Percentiles rank a stretch among this genome's conserved stretches.
These are phyloP conservation scores for Cabera pusaria DNA, from an alignment of 2,888 invertebrate genomes.

Conservation along the genomic window DNA sequence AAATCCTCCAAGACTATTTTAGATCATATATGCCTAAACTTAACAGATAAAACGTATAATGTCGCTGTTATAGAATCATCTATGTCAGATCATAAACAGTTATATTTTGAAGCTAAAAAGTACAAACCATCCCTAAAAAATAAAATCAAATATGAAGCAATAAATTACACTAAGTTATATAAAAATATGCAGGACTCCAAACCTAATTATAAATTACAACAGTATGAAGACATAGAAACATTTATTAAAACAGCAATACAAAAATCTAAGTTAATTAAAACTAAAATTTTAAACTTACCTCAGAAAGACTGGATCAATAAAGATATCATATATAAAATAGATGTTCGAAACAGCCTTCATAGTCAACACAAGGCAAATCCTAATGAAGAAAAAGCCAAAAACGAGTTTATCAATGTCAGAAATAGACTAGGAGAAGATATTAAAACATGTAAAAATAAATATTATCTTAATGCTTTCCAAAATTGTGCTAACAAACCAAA, in stretches of 20 bases:
- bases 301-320: conserved; percentile 29
- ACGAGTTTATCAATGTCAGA: conserved; percentile 1
- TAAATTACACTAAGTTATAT: conserved; percentile 23
- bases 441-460: conserved; percentile 13
- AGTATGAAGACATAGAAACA: conserved; percentile 3
- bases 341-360: conserved; percentile 22
- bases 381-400: conserved; percentile 11
- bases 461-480: conserved; percentile 14
- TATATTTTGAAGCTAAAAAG: conserved; percentile 24
- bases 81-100: conserved; percentile 26
- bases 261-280: conserved; percentile 10
- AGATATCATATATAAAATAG: conserved; percentile 20
- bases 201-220: conserved; percentile 2
- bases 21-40: conserved; percentile 25
- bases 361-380: conserved; percentile 10
- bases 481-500: conserved; percentile 9
- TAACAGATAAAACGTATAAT: conserved; percentile 15
- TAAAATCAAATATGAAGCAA: conserved; percentile 25
- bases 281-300: conserved; percentile 16
- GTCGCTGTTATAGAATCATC: conserved; percentile 21
- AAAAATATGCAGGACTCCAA: conserved; percentile 7
- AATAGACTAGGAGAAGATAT: conserved; percentile 1
- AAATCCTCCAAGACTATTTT: conserved; percentile 19
- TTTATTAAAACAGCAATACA: neutral
- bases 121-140: conserved; percentile 6